Conservation (phyloP, 2,113 vertebrate species). For the Fregetta grallaria region DNA sequence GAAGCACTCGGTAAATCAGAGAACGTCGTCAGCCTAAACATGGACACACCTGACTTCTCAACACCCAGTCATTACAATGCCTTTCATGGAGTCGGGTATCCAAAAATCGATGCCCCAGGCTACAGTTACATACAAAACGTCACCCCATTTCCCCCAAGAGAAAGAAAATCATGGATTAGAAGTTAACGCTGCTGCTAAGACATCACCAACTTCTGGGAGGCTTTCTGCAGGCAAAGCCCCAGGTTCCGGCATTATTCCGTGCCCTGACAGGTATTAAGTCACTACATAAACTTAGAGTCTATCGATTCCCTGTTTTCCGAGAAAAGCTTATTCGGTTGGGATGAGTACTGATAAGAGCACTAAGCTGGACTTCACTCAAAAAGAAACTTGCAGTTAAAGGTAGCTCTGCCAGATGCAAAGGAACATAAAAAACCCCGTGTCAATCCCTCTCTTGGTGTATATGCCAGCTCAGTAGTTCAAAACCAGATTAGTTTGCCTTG, state of each 20-base stretch:
- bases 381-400: background rate
- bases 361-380: background rate
- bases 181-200: background rate
- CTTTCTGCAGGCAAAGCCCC: background rate
- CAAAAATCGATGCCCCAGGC: background rate
- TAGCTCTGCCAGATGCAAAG: background rate
- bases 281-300: background rate
- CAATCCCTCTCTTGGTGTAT: background rate
- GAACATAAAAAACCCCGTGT: background rate
- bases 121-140: accelerated
- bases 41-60: background rate
- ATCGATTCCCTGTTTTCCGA: background rate
- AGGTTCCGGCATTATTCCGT: background rate
- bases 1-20: background rate
- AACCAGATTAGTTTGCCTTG: background rate
- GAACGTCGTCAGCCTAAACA: background rate
- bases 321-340: background rate
- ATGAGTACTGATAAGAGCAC: background rate
- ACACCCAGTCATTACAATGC: accelerated
- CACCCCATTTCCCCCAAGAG: background rate
- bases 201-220: background rate
- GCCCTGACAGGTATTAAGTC: background rate
- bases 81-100: background rate
- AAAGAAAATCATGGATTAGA: background rate
- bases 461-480: background rate